These are phyloP conservation scores for Drosophila cracens DNA, from an alignment of 2,888 invertebrate species.

Conservation along the genomic window DNA sequence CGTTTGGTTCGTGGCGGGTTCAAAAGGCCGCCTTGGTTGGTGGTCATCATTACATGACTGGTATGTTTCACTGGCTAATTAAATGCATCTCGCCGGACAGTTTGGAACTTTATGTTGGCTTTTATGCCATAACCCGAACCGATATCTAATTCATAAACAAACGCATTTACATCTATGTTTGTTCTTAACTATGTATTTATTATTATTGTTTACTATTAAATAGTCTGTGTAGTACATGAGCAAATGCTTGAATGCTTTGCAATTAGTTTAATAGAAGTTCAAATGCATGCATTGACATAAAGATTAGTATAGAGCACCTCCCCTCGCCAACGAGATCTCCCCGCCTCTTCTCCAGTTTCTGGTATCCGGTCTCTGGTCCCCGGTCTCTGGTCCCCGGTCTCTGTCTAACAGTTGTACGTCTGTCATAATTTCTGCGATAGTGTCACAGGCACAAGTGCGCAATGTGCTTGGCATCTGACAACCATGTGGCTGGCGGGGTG, in stretches of 20 bases:
- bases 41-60: conserved; percentile 54
- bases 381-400: conserved; percentile 9
- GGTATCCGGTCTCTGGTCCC: conserved; percentile 1
- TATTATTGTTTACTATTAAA: conserved; percentile 45
- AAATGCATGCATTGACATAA: conserved; percentile 62
- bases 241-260: conserved; percentile 60
- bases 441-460: conserved; percentile 69
- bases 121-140: conserved; percentile 37
- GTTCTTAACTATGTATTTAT: conserved; percentile 55
- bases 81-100: conserved; percentile 66
- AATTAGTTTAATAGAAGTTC: conserved; percentile 79
- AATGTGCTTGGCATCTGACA: conserved; percentile 52
- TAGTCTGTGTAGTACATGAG: conserved; percentile 46
- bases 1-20: conserved; percentile 61
- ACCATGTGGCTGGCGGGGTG: conserved; percentile 15
- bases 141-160: conserved; percentile 56
- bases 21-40: conserved; percentile 71
- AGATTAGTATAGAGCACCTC: conserved; percentile 50
- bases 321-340: neutral
- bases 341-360: neutral
- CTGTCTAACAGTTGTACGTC: conserved; percentile 60
- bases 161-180: conserved; percentile 53
- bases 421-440: conserved; percentile 74
- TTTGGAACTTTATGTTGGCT: conserved; percentile 64
- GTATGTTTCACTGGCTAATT: conserved; percentile 68